Conservation (phyloP, 30 jellyfish, hydroid and myxozoan species). For the Chrysaora quinquecirrha region DNA sequence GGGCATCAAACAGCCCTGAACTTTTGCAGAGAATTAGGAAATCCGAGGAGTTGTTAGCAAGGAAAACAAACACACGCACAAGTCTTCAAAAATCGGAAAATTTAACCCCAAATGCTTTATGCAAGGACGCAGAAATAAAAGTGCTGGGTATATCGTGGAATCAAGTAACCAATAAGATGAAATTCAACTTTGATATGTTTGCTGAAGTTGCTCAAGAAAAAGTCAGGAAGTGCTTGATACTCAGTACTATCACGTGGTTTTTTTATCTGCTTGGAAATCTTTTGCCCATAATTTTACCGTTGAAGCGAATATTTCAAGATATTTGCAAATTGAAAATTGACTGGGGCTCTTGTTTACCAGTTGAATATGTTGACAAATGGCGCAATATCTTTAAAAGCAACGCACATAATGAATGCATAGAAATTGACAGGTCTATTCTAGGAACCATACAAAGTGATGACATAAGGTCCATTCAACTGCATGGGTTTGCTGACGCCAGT, state of each 20-base stretch:
- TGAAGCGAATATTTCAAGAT: slow-evolving; percentile 28
- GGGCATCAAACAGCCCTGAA: slow-evolving; percentile 17
- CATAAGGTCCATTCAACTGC: slow-evolving; percentile 6
- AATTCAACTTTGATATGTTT: neutral
- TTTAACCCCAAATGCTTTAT: neutral
- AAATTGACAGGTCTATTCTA: neutral
- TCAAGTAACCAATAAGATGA: neutral
- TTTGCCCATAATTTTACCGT: slow-evolving; percentile 15
- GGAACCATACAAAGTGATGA: neutral
- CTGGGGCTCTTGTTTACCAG: slow-evolving; percentile 26
- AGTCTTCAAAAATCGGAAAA: too few species aligned
- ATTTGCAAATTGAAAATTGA: too few species aligned
- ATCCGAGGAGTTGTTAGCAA: neutral
- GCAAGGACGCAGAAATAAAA: neutral
- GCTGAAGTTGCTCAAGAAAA: neutral
- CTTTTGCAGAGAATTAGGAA: neutral
- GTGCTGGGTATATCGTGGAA: slow-evolving; percentile 40
- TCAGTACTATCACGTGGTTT: slow-evolving; percentile 20
- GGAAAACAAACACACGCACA: too few species aligned
- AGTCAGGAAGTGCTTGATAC: neutral
- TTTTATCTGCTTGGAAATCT: slow-evolving; percentile 38
- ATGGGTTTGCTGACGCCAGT: slow-evolving; percentile 37
- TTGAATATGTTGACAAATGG: slow-evolving; percentile 17
- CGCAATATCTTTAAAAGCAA: neutral
- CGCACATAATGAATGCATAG: neutral